Conservation (phyloP, 2,888 invertebrate species). For the Kuschelorhynchus macadamiae region DNA sequence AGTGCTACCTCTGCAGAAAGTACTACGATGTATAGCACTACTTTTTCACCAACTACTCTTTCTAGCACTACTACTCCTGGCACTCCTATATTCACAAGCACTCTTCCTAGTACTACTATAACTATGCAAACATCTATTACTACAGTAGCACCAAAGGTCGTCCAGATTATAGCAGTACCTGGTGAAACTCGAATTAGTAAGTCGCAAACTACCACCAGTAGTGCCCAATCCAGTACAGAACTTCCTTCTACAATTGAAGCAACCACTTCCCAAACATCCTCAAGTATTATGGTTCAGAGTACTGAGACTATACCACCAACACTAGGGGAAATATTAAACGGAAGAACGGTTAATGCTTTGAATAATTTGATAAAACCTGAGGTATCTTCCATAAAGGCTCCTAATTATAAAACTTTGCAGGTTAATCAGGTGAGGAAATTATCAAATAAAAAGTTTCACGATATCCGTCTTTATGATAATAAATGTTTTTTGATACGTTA, state of each 20-base stretch:
- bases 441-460: not conserved
- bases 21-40: conserved; percentile 16
- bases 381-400: conserved; percentile 38
- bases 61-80: conserved; percentile 17
- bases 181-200: conserved; percentile 43
- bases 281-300: conserved; percentile 45
- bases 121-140: conserved; percentile 17
- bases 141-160: conserved; percentile 21
- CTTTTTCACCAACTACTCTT: conserved; percentile 10
- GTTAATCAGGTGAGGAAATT: conserved; percentile 73
- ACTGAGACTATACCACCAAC: conserved; percentile 71
- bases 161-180: conserved; percentile 42
- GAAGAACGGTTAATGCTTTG: conserved; percentile 74
- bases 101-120: conserved; percentile 21
- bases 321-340: conserved; percentile 75
- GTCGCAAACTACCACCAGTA: conserved; percentile 45
- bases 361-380: conserved; percentile 71
- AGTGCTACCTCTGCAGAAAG: conserved; percentile 13
- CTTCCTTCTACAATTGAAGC: conserved; percentile 21
- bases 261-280: conserved; percentile 28
- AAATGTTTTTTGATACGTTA: too few species aligned
- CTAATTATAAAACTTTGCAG: conserved; percentile 70
- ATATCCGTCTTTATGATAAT: too few species aligned
- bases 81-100: conserved; percentile 23
- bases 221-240: conserved; percentile 25